Conservation (phyloP, 2,888 invertebrate species). For the Trissolcus brochymenae region DNA sequence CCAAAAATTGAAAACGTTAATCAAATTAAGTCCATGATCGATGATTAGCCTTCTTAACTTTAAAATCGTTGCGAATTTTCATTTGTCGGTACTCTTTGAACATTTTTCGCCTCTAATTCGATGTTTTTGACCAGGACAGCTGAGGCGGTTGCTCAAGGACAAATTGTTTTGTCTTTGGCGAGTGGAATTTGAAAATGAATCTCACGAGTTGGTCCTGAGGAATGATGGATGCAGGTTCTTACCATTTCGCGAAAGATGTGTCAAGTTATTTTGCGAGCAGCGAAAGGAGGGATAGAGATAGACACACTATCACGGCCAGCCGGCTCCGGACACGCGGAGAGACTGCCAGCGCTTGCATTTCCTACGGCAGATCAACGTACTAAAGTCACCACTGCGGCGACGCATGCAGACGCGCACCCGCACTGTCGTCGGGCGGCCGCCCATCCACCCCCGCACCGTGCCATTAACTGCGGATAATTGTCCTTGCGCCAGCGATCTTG, state of each 20-base stretch:
- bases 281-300: slow-evolving; percentile 12
- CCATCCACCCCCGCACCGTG: slow-evolving; percentile 40
- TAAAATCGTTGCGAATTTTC: too few species aligned
- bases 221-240: slow-evolving; percentile 54
- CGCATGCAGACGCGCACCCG: slow-evolving; percentile 72
- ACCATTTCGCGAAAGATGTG: slow-evolving; percentile 67
- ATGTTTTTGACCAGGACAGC: too few species aligned
- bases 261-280: slow-evolving; percentile 45
- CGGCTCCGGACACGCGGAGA: slow-evolving; percentile 62
- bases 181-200: not conserved
- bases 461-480: slow-evolving; percentile 36
- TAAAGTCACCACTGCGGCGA: slow-evolving; percentile 67
- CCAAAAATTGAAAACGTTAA: too few species aligned
- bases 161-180: not conserved
- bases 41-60: too few species aligned
- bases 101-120: too few species aligned
- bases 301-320: slow-evolving; percentile 55
- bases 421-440: slow-evolving; percentile 57
- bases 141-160: not conserved
- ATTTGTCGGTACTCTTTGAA: too few species aligned
- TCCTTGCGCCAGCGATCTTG: slow-evolving; percentile 47
- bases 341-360: slow-evolving; percentile 68
- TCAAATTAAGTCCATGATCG: too few species aligned
- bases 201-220: not conserved
- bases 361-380: slow-evolving; percentile 66